These are phyloP conservation scores for Mustela nigripes DNA, from an alignment of 2,113 vertebrate species.

Conservation along the genomic window DNA sequence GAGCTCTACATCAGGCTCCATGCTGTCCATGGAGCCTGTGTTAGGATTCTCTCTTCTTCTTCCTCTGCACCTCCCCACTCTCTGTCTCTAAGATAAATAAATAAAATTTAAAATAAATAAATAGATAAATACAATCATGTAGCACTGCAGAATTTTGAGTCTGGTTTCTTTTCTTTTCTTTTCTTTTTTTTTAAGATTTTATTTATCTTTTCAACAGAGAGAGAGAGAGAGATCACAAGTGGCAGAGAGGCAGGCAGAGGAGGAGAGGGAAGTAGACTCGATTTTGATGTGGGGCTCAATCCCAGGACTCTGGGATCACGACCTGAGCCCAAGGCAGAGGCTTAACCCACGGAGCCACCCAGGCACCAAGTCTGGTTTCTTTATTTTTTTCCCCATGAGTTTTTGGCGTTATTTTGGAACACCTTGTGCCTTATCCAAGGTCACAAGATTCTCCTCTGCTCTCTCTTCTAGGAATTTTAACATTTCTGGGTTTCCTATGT, in stretches of 20 bases:
- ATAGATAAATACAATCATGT: not conserved
- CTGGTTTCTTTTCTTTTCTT: not conserved
- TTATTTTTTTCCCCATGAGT: not conserved
- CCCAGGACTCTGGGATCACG: no score
- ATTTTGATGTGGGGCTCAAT: no score
- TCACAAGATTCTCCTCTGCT: not conserved
- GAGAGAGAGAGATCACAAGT: no score
- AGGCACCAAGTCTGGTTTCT: not conserved
- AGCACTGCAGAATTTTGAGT: not conserved
- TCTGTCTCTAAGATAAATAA: not conserved
- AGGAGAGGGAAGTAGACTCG: no score
- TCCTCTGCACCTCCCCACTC: not conserved
- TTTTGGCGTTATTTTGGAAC: not conserved
- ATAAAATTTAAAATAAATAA: not conserved
- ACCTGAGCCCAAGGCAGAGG: no score
- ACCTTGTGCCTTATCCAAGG: not conserved
- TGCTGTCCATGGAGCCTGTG: not conserved
- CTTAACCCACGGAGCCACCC: no score
- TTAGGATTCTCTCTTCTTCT: not conserved
- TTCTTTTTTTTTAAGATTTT: no score
- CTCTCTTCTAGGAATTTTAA: not conserved
- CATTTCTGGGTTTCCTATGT: not conserved
- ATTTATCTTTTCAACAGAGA: no score
- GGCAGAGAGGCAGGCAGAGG: no score
- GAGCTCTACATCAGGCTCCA: not conserved